phyloP scores from a whole-genome alignment of 2,797 vertebrate species.

The Microtus obscurus region DNA sequence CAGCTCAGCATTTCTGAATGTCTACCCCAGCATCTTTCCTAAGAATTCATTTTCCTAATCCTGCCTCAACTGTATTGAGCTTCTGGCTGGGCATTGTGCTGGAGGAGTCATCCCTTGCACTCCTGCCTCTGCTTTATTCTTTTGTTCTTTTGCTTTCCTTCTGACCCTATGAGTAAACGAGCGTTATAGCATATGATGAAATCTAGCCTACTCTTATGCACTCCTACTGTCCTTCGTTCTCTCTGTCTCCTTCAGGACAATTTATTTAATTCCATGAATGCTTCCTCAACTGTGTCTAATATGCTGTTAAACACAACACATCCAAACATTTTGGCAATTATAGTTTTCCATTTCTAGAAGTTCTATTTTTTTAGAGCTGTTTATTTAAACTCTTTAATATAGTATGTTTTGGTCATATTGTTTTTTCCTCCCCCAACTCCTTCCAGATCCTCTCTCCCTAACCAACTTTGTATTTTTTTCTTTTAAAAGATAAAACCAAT shows the following conservation, averaged over 20 bases:
- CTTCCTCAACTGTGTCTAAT: not conserved
- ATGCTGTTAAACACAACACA: not conserved
- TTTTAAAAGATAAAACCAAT: not conserved
- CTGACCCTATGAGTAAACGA: not conserved
- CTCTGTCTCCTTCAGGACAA: not conserved
- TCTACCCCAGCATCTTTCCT: no score
- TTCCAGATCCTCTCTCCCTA: not conserved
- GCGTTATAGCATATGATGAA: not conserved
- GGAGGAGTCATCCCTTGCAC: not conserved
- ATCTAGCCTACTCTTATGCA: not conserved
- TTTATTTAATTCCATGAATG: not conserved
- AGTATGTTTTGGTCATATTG: not conserved
- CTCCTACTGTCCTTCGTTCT: not conserved
- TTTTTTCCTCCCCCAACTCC: not conserved
- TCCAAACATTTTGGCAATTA: not conserved
- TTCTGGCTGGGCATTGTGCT: not conserved
- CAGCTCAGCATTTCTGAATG: no score
- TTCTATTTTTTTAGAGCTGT: not conserved
- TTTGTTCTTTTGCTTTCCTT: not conserved
- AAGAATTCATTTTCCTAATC: not conserved
- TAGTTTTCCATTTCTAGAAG: slow-evolving; percentile 38
- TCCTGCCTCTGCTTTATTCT: not conserved
- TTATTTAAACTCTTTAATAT: not conserved
- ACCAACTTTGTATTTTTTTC: not conserved
- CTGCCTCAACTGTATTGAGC: not conserved